Evolutionary conservation across 2,888 invertebrate genomes (phyloP).

Genomic region (Bhutanitis thaidina): DNA sequence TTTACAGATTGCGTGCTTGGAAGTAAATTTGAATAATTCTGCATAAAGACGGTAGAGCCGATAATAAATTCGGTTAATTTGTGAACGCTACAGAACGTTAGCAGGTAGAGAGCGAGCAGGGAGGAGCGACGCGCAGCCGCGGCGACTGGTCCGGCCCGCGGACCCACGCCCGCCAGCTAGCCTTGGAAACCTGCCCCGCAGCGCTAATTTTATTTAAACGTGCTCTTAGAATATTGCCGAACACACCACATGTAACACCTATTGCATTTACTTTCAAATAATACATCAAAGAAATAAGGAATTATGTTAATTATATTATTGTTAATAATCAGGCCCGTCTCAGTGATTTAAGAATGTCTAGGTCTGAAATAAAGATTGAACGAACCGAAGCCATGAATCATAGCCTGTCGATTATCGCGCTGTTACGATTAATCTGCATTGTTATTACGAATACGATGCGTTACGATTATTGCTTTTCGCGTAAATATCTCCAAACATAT

Average conservation of each 20-base stretch:
- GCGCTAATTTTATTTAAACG: constrained; percentile 67
- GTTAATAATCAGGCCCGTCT: no score
- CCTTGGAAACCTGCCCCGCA: constrained; percentile 62
- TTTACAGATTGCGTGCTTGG: no score
- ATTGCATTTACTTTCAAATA: not conserved
- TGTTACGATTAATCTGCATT: no score
- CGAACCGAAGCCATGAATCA: no score
- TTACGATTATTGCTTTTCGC: no score
- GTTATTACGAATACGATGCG: no score
- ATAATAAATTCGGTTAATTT: constrained; percentile 10
- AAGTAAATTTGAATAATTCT: constrained; percentile 1
- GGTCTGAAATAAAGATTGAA: no score
- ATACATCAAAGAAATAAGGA: no score
- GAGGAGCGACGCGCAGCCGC: constrained; percentile 28
- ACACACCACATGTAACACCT: constrained; percentile 35
- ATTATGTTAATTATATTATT: no score
- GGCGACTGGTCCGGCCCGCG: constrained; percentile 29
- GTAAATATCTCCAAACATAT: no score
- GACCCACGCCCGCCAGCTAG: constrained; percentile 48
- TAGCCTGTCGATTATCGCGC: no score
- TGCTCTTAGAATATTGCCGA: constrained; percentile 49
- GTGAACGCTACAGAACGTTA: constrained; percentile 3
- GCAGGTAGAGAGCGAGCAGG: constrained; percentile 15
- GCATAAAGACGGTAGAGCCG: constrained; percentile 3
- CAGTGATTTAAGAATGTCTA: no score